phyloP scores from a whole-genome alignment of 2,888 invertebrate species.

The Drosophila setosimentum region DNA sequence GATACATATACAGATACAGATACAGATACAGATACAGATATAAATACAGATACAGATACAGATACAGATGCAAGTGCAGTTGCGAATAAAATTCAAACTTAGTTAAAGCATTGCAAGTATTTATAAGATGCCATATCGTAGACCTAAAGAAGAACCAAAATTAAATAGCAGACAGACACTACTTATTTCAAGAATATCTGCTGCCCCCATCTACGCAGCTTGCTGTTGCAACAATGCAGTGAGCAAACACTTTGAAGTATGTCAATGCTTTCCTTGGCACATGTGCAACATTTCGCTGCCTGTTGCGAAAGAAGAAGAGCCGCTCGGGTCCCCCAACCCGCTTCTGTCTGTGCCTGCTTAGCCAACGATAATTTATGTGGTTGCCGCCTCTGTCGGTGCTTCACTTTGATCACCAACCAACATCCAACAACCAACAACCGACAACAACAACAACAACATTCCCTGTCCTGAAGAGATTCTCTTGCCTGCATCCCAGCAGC shows the following conservation, averaged over 20 bases:
- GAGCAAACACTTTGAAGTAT: slow-evolving; percentile 71
- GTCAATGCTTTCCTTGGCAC: slow-evolving; percentile 75
- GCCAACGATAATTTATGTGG: slow-evolving; percentile 77
- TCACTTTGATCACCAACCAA: slow-evolving; percentile 62
- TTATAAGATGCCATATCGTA: slow-evolving; percentile 56
- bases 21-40: slow-evolving; percentile 1
- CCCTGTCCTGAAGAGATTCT: slow-evolving; percentile 23
- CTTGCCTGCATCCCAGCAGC: slow-evolving; percentile 25
- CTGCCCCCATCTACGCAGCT: background rate
- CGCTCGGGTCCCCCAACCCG: slow-evolving; percentile 4
- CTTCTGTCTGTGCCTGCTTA: slow-evolving; percentile 75
- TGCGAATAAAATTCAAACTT: slow-evolving; percentile 21
- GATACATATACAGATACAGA: slow-evolving; percentile 11
- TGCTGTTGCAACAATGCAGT: slow-evolving; percentile 41
- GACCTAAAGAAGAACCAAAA: slow-evolving; percentile 35
- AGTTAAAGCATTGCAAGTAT: slow-evolving; percentile 50
- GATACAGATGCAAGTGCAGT: slow-evolving; percentile 14
- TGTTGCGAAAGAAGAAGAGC: slow-evolving; percentile 11
- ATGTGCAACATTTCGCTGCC: slow-evolving; percentile 76
- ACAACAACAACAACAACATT: slow-evolving; percentile 39
- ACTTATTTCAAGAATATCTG: slow-evolving; percentile 10
- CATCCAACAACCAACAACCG: no score
- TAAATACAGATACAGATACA: slow-evolving; percentile 5
- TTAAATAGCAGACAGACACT: slow-evolving; percentile 38
- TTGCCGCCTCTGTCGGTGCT: slow-evolving; percentile 58